Conservation (phyloP, 2,888 invertebrate genomes). For the Platerodrilus igneus region DNA sequence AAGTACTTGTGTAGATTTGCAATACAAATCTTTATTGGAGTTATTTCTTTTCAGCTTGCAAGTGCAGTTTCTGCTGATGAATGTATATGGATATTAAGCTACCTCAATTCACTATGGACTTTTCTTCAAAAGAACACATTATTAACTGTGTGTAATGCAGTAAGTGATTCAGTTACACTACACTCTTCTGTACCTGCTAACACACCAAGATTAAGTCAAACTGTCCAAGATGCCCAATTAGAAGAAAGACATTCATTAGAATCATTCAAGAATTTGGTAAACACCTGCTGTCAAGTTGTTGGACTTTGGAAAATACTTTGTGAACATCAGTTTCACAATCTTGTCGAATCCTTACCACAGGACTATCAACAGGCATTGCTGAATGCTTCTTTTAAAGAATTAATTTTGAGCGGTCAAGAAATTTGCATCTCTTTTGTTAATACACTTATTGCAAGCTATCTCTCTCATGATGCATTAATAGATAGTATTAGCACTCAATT, state of each 20-base stretch:
- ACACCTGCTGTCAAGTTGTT: constrained; percentile 81
- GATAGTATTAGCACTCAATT: constrained; percentile 85
- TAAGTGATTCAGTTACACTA: constrained; percentile 9
- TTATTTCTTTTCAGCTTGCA: constrained; percentile 58
- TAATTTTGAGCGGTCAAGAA: constrained; percentile 74
- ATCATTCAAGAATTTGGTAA: constrained; percentile 61
- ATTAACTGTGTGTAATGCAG: constrained; percentile 33
- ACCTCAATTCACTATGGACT: constrained; percentile 67
- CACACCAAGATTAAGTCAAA: constrained; percentile 34
- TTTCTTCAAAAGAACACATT: constrained; percentile 71
- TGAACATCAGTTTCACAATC: constrained; percentile 85
- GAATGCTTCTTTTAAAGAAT: constrained; percentile 66
- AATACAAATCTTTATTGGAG: too few relatives aligned
- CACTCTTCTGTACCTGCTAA: constrained; percentile 18
- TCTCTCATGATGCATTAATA: constrained; percentile 92
- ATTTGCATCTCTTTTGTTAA: constrained; percentile 73
- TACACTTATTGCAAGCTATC: constrained; percentile 83
- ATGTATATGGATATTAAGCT: constrained; percentile 66
- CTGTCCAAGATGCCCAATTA: constrained; percentile 50
- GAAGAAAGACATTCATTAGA: constrained; percentile 75
- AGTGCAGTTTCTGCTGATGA: constrained; percentile 67
- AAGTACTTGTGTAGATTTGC: too few relatives aligned
- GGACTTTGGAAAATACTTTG: constrained; percentile 89
- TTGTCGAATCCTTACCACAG: constrained; percentile 64
- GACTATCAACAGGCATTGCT: constrained; percentile 61